Evolutionary conservation across 92 coral and sea anemone species (phyloP).

Genomic region (Bergia puertoricense): DNA sequence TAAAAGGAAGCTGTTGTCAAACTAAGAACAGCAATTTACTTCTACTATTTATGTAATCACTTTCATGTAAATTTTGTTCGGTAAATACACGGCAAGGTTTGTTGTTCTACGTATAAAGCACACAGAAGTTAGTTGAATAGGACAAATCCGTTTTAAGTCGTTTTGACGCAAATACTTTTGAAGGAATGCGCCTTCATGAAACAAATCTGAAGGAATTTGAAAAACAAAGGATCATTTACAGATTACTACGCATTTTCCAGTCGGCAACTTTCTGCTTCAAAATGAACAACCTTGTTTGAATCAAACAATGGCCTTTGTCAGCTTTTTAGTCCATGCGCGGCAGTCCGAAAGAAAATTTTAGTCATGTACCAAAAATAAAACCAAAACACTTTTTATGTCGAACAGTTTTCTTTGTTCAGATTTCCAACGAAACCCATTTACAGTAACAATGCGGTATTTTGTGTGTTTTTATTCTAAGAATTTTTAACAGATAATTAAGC

Average conservation of each 20-base stretch:
- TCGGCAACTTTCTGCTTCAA: background rate
- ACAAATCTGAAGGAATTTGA: background rate
- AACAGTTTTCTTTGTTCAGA: background rate
- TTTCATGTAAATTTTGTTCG: conserved; percentile 20
- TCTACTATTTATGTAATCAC: conserved; percentile 8
- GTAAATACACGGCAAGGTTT: conserved; percentile 1
- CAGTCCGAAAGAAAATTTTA: background rate
- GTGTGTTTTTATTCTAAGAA: background rate
- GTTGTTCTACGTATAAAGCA: background rate
- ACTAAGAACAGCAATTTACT: background rate
- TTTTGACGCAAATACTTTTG: conserved; percentile 37
- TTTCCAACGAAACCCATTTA: conserved; percentile 20
- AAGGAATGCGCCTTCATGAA: background rate
- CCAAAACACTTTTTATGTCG: background rate
- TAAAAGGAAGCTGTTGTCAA: background rate
- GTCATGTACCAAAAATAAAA: background rate
- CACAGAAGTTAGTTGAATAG: conserved; percentile 4
- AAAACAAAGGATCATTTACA: conserved; percentile 3
- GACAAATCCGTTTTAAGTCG: conserved; percentile 28
- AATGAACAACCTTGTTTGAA: background rate
- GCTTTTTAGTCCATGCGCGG: background rate
- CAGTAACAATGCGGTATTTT: conserved; percentile 1
- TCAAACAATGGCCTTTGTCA: background rate
- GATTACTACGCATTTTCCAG: background rate
- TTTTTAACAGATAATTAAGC: background rate